A percentile compares a stretch with the other conserved stretches of the same genome.
Evolutionary conservation across 2,888 invertebrate genomes (phyloP).

Genomic region (Drosophila paramelanica): DNA sequence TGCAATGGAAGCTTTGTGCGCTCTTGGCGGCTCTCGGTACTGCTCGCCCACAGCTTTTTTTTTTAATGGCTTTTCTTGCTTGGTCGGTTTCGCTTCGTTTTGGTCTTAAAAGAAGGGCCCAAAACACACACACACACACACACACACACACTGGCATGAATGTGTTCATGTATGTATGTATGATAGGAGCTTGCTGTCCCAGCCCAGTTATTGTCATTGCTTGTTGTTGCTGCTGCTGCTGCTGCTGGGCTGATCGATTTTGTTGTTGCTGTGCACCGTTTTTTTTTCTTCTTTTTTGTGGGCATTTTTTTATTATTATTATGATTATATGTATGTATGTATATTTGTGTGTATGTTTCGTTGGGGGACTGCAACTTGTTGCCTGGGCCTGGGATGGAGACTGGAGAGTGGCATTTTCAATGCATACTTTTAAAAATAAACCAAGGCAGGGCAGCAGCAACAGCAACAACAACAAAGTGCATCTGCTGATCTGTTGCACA

Average conservation of each 20-base stretch:
- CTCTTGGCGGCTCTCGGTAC: conserved; percentile 27
- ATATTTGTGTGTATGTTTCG: conserved; percentile 20
- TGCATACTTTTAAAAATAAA: conserved; percentile 61
- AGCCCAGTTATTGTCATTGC: conserved; percentile 63
- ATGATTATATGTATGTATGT: conserved; percentile 30
- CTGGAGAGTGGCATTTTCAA: conserved; percentile 60
- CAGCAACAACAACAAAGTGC: conserved; percentile 23
- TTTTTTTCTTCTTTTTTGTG: conserved; percentile 29
- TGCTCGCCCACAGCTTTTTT: conserved; percentile 70
- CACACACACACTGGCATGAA: conserved; percentile 15
- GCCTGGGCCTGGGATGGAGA: conserved; percentile 44
- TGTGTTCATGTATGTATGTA: conserved; percentile 2
- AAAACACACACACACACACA: conserved; percentile 38
- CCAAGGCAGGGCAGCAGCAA: conserved; percentile 54
- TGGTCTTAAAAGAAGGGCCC: conserved; percentile 72
- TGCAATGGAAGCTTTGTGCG: conserved; percentile 45
- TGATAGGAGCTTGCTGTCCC: conserved; percentile 38
- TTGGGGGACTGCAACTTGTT: conserved; percentile 69
- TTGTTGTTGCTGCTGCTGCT: conserved; percentile 36
- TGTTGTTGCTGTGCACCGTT: conserved; percentile 50
- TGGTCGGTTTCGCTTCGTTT: conserved; percentile 64
- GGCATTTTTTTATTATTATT: conserved; percentile 48
- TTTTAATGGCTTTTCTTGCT: conserved; percentile 70
- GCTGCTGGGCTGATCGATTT: conserved; percentile 52
- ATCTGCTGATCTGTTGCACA: conserved; percentile 58